Percentiles rank a stretch among this genome's conserved stretches.
Evolutionary conservation across 2,888 invertebrate species (phyloP).

Genomic region (Lasioglossum oenotherae): DNA sequence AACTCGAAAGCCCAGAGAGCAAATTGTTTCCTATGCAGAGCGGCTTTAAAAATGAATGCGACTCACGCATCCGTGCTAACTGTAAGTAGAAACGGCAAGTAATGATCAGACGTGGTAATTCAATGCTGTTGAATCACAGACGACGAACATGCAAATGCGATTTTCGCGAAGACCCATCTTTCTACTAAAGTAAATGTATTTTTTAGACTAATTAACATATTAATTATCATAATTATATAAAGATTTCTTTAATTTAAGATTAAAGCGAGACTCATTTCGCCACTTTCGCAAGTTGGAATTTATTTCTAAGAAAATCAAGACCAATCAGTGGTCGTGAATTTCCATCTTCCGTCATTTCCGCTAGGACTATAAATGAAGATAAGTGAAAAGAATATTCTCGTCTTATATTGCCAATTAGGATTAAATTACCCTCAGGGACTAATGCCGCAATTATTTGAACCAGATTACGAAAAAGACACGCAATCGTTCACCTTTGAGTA

Average conservation of each 20-base stretch:
- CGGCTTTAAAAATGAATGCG: background rate
- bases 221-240: too few relatives aligned
- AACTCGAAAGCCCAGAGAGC: background rate
- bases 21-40: background rate
- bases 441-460: conserved; percentile 2
- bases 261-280: background rate
- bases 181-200: background rate
- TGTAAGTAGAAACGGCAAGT: background rate
- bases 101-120: background rate
- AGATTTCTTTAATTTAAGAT: background rate
- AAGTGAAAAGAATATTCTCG: background rate
- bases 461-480: background rate
- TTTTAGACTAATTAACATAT: background rate
- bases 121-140: background rate
- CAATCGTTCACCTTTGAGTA: background rate
- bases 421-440: background rate
- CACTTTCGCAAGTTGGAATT: background rate
- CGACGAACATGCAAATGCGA: background rate
- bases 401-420: background rate
- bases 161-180: background rate
- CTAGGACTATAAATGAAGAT: background rate
- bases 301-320: background rate
- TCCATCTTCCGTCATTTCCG: background rate
- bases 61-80: background rate
- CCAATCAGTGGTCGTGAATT: background rate